Conservation (phyloP, 2,113 vertebrate genomes). For the Edolisoma coerulescens region DNA sequence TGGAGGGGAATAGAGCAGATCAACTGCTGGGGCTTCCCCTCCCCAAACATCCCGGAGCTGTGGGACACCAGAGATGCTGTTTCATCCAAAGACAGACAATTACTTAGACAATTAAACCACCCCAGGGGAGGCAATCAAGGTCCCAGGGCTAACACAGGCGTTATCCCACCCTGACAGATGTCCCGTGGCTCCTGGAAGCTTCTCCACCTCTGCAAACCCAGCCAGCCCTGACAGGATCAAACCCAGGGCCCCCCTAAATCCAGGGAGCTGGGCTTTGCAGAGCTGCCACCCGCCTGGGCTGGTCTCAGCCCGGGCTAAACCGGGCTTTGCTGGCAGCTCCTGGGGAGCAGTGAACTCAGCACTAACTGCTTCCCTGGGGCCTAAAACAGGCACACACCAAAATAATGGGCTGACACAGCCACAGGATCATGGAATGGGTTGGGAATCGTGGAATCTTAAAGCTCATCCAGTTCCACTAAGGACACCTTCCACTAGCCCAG, state of each 20-base stretch:
- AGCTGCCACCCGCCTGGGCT: neutral
- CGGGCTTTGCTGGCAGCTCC: neutral
- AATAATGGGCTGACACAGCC: neutral
- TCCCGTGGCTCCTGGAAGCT: neutral
- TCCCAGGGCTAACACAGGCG: neutral
- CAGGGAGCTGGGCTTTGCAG: neutral
- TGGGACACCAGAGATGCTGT: neutral
- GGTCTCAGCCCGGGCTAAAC: neutral
- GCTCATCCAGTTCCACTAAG: neutral
- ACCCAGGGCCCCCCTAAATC: neutral
- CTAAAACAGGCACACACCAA: neutral
- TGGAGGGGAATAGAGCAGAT: neutral
- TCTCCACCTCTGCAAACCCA: neutral
- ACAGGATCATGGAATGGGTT: neutral
- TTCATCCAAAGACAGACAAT: neutral
- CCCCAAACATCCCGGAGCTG: neutral
- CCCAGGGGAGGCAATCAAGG: neutral
- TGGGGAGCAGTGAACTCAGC: neutral
- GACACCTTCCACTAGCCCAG: fast-evolving
- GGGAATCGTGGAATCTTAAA: neutral
- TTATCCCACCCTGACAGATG: neutral
- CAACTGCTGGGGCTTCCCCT: neutral
- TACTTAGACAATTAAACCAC: neutral
- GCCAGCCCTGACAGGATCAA: neutral
- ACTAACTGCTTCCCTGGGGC: neutral